Evolutionary conservation across 2,113 vertebrate genomes (phyloP).

Genomic region (Tachysurus vachellii): DNA sequence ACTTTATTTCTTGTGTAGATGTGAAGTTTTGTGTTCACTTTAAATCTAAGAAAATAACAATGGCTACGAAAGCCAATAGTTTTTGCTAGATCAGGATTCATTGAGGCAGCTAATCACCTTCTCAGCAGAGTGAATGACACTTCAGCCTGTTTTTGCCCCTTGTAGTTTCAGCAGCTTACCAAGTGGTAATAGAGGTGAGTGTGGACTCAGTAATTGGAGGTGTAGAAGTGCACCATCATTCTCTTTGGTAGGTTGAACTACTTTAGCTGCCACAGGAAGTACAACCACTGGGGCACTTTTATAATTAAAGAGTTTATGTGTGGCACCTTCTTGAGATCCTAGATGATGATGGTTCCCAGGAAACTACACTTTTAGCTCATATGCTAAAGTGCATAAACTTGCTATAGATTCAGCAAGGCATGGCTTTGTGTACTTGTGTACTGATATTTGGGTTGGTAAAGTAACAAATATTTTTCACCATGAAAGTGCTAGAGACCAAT

Average conservation of each 20-base stretch:
- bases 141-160: too few species aligned
- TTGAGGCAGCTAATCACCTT: too few species aligned
- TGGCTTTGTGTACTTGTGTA: neutral
- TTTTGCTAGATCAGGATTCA: too few species aligned
- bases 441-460: neutral
- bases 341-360: conserved; percentile 18
- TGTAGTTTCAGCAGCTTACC: too few species aligned
- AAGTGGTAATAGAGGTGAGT: neutral
- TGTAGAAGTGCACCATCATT: neutral
- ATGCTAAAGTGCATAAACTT: neutral
- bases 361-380: neutral
- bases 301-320: too few species aligned
- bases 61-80: too few species aligned
- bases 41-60: too few species aligned
- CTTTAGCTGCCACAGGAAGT: neutral
- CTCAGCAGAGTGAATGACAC: too few species aligned
- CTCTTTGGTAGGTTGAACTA: neutral
- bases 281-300: too few species aligned
- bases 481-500: neutral
- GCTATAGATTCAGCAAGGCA: neutral
- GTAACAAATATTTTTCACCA: too few species aligned
- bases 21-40: too few species aligned
- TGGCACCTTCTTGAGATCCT: conserved; percentile 14
- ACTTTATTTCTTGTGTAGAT: too few species aligned
- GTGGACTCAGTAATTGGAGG: neutral